A percentile compares a stretch with the other conserved stretches of the same genome.
phyloP scores from a whole-genome alignment of 1,140 invertebrate genomes.

The Palaemon carinicauda region DNA sequence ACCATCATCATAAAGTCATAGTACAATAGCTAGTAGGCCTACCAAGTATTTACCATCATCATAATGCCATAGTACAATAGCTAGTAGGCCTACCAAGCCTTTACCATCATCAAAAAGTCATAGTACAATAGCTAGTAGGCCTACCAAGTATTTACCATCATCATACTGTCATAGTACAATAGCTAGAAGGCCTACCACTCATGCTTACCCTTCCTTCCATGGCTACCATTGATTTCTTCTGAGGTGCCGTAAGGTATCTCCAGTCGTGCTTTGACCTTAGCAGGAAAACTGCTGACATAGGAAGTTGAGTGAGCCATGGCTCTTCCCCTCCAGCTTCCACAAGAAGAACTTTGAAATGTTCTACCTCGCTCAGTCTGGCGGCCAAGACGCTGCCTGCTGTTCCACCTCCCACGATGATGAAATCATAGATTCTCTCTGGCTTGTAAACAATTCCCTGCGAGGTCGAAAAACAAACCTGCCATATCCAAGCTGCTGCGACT shows the following conservation, averaged over 20 bases:
- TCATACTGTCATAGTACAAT: neutral
- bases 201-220: constrained; percentile 69
- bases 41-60: too few relatives aligned
- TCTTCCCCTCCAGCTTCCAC: constrained; percentile 61
- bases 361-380: constrained; percentile 62
- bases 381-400: constrained; percentile 70
- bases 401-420: constrained; percentile 64
- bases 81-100: too few relatives aligned
- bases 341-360: constrained; percentile 55
- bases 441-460: constrained; percentile 44
- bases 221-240: constrained; percentile 81
- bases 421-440: constrained; percentile 51
- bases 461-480: constrained; percentile 32
- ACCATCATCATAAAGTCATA: neutral
- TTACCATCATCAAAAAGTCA: too few relatives aligned
- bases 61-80: too few relatives aligned
- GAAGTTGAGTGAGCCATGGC: constrained; percentile 71
- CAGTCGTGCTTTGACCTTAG: constrained; percentile 76
- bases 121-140: too few relatives aligned
- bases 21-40: too few relatives aligned
- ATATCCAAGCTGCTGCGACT: constrained; percentile 2
- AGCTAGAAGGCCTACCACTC: too few relatives aligned
- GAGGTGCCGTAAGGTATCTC: constrained; percentile 85
- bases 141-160: neutral
- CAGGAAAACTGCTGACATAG: constrained; percentile 73